phyloP scores from a whole-genome alignment of 2,888 invertebrate species.

The Crepidodera aurea region DNA sequence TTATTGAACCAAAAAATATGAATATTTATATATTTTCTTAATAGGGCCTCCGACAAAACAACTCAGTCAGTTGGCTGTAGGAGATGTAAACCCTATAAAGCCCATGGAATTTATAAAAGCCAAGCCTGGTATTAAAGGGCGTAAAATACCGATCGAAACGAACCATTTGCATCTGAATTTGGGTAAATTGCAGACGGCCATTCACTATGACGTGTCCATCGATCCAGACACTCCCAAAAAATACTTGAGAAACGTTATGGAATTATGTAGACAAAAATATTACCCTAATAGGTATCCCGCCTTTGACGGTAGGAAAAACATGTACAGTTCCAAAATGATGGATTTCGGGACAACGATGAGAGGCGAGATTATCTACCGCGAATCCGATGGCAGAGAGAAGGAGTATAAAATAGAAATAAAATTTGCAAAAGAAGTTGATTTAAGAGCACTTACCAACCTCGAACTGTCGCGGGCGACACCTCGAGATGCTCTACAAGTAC shows the following conservation, averaged over 20 bases:
- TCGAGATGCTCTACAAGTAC: slow-evolving; percentile 74
- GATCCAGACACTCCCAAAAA: slow-evolving; percentile 75
- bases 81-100: neutral
- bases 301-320: slow-evolving; percentile 77
- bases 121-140: slow-evolving; percentile 60
- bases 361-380: slow-evolving; percentile 25
- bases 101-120: neutral
- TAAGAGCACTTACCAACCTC: slow-evolving; percentile 46
- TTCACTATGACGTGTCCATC: slow-evolving; percentile 86
- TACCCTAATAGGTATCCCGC: slow-evolving; percentile 67
- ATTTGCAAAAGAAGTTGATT: slow-evolving; percentile 61
- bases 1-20: neutral
- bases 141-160: slow-evolving; percentile 58
- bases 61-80: neutral
- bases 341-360: slow-evolving; percentile 55
- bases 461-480: slow-evolving; percentile 56
- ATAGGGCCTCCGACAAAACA: neutral
- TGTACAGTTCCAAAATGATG: slow-evolving; percentile 65
- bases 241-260: slow-evolving; percentile 63
- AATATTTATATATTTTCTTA: neutral
- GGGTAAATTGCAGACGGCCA: slow-evolving; percentile 56
- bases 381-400: slow-evolving; percentile 39
- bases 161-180: slow-evolving; percentile 68
- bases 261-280: slow-evolving; percentile 49
- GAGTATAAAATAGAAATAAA: slow-evolving; percentile 40